phyloP scores from a whole-genome alignment of 2,888 invertebrate genomes.

The Lithophane socia region DNA sequence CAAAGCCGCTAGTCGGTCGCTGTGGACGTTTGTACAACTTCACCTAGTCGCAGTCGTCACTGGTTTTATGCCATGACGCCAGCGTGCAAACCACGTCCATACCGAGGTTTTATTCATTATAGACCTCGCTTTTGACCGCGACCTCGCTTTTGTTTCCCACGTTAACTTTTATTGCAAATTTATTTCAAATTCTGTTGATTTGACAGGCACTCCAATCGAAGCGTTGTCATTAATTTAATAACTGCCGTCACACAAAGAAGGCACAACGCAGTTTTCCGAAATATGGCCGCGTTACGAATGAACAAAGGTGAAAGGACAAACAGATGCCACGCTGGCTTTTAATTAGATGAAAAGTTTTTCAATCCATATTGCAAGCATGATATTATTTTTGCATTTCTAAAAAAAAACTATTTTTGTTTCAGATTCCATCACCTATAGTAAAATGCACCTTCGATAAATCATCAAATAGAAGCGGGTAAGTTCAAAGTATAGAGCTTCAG shows the following conservation, averaged over 20 bases:
- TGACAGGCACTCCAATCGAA: constrained; percentile 3
- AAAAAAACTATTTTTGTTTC: constrained; percentile 60
- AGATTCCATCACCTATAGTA: constrained; percentile 57
- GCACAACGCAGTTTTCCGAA: not conserved
- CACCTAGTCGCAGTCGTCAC: constrained; percentile 37
- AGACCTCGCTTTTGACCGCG: not conserved
- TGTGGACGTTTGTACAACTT: constrained; percentile 38
- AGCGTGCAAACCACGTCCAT: not conserved
- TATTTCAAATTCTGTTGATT: not conserved
- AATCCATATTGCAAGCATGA: not conserved
- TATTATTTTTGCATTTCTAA: not conserved
- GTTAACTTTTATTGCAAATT: constrained; percentile 1
- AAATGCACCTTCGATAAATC: constrained; percentile 72
- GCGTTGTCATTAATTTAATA: constrained; percentile 1
- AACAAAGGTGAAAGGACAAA: constrained; percentile 4
- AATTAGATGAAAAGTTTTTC: not conserved
- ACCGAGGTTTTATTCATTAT: constrained; percentile 32
- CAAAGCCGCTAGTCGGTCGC: constrained; percentile 44
- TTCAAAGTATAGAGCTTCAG: constrained; percentile 7
- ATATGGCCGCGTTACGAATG: not conserved
- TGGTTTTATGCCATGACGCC: constrained; percentile 22
- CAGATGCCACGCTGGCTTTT: not conserved
- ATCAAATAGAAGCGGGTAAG: constrained; percentile 73
- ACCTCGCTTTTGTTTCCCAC: constrained; percentile 26
- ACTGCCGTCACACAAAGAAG: not conserved